Base-by-base conservation (phyloP, 2,888 invertebrate species). In the Drepanosiphum platanoidis region DNA sequence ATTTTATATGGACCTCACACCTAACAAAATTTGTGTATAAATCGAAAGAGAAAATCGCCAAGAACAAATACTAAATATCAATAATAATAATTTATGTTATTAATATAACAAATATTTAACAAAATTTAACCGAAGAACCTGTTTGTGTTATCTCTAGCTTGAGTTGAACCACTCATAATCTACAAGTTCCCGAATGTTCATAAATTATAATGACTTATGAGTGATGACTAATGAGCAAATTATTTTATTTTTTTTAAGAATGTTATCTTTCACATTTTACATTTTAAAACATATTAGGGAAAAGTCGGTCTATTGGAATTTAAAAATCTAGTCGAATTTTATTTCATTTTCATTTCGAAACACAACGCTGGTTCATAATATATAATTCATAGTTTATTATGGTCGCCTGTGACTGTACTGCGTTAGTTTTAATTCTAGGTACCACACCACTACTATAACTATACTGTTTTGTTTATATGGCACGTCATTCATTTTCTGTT, bases 231-330 rank as follows among this genome's bases (percentile, higher is more conserved):
- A 68, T 68, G 34, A 32, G 18, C 22, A 34, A 68, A 32, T 68
- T 13, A 68, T 68, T 32, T n/a, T n/a, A n/a, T n/a, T n/a, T n/a
- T n/a, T 22, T 34, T 77, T 30, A 61, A 22, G 78, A 64, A 46
- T 66, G 30, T 13, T 18, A 46, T 11, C 42, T 34, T 9, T 46
- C 22, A 4, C 18, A 46, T 32, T 42, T 72, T 58, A 58, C 15
- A 52, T 46, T 52, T 52, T 52, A 22, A 52, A 1, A 52, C 22
- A 52, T 18, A 52, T 52, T 52, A 18, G 22, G 52, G 22, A 52
- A 52, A 52, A n/a, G n/a, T n/a, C n/a, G n/a, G n/a, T n/a, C n/a
- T n/a, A n/a, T n/a, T n/a, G n/a, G n/a, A n/a, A n/a, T n/a, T n/a
- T 52, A 22, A 61, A 61, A 27, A 61, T 58, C 58, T 15, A 58